Evolutionary conservation across 2,888 invertebrate species (phyloP).

Genomic region (Caenorhabditis sinica): DNA sequence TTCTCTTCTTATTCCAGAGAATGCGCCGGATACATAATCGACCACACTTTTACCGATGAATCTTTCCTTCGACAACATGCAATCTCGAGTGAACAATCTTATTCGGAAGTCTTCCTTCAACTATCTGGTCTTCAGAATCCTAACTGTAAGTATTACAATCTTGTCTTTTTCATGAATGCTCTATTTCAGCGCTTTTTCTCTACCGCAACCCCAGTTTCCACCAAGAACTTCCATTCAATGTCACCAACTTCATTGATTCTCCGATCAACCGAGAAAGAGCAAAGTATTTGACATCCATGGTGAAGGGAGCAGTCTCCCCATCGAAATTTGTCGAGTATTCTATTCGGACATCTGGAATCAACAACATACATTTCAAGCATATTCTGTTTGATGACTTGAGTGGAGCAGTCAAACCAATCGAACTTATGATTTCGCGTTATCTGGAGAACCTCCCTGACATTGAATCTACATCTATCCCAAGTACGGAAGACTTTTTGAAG

Average conservation of each 20-base stretch:
- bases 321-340: slow-evolving; percentile 61
- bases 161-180: neutral
- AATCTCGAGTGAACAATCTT: slow-evolving; percentile 57
- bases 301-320: slow-evolving; percentile 52
- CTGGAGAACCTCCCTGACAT: slow-evolving; percentile 36
- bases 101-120: slow-evolving; percentile 61
- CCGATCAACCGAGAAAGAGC: slow-evolving; percentile 63
- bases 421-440: slow-evolving; percentile 4
- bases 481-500: slow-evolving; percentile 12
- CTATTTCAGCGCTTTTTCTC: slow-evolving; percentile 68
- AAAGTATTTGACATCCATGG: slow-evolving; percentile 62
- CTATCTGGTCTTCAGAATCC: slow-evolving; percentile 48
- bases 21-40: slow-evolving; percentile 68
- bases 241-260: slow-evolving; percentile 69
- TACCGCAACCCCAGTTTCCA: slow-evolving; percentile 68
- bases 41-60: slow-evolving; percentile 66
- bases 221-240: slow-evolving; percentile 71
- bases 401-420: slow-evolving; percentile 49
- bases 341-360: slow-evolving; percentile 69
- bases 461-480: slow-evolving; percentile 7
- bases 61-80: slow-evolving; percentile 59
- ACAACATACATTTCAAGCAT: slow-evolving; percentile 69
- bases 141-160: slow-evolving; percentile 40
- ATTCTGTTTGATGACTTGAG: slow-evolving; percentile 62
- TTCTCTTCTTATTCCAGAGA: slow-evolving; percentile 53